Evolutionary conservation across 2,113 vertebrate species (phyloP), one percentile per base, ranked within the genome.

Genomic region (Larimichthys polyactis): DNA sequence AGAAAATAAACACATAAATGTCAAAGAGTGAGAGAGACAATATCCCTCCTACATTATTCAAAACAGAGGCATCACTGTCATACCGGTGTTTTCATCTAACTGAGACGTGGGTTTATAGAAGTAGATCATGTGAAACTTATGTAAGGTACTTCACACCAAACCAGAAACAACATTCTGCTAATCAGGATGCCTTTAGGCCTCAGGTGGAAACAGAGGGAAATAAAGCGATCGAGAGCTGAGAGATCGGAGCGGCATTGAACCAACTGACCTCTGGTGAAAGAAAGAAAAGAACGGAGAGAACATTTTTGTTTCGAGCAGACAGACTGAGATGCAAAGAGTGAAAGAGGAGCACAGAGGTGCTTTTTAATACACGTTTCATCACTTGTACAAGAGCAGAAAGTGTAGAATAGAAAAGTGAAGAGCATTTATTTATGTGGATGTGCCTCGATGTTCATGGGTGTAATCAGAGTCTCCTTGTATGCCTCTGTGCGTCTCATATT

Each of bases 21-120:
- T 71, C 27, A 59, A 69, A 89, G 67, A 73, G 68, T 72, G 44
- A 89, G 73, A 67, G 75, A 88, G 79, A 82, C 79, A 84, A 66
- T 59, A 75, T 73, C 54, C 86, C 86, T 85, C 81, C 89, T 90
- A 90, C 89, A 89, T 92, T 86, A 90, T 87, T 91, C 77, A 89
- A 86, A 90, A 70, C 64, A 84, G 76, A 75, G 51, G 72, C 79
- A n/a, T 54, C 20, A 12, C 79, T 64, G 80, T 87, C 75, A 65
- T 55, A 32, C 54, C 51, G 63, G 32, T 2, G 49, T 81, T 90
- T 83, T 75, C 27, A 82, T 78, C 71, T 29, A 49, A 81, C 69
- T 11, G 27, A 67, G 74, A 80, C 63, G 88, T 88, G 85, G 87
- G 77, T 78, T 92, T 79, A 57, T 29, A 57, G 81, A 86, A 84